phyloP scores from a whole-genome alignment of 2,797 vertebrate genomes.

The Oophaga sylvatica region DNA sequence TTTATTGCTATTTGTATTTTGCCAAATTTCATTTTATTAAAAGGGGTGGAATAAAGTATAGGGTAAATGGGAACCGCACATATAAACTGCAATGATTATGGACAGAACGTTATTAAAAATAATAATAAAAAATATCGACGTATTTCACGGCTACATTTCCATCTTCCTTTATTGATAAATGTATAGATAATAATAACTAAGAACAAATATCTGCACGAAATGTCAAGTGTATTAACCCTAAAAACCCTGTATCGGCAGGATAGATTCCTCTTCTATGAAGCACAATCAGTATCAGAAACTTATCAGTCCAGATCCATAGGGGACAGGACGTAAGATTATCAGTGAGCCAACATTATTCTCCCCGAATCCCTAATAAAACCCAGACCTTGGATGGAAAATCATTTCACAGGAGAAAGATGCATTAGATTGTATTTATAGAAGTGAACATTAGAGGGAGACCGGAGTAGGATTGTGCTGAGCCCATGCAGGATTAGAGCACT shows the following conservation, averaged over 20 bases:
- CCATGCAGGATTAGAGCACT: too few relatives aligned
- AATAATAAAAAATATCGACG: background rate
- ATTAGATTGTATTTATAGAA: constrained; percentile 42
- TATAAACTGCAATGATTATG: background rate
- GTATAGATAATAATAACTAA: too few relatives aligned
- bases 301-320: background rate
- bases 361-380: background rate
- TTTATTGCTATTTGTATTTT: background rate
- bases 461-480: background rate
- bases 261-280: background rate
- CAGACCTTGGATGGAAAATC: background rate
- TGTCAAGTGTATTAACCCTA: background rate
- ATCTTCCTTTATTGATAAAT: too few relatives aligned
- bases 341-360: background rate
- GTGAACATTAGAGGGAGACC: constrained; percentile 47
- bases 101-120: background rate
- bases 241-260: background rate
- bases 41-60: background rate
- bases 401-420: background rate
- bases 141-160: too few relatives aligned
- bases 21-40: background rate
- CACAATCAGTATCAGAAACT: background rate
- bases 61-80: too few relatives aligned
- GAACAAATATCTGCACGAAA: too few relatives aligned
- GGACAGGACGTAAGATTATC: background rate